phyloP scores from a whole-genome alignment of 2,113 vertebrate species.

The Saguinus midas region DNA sequence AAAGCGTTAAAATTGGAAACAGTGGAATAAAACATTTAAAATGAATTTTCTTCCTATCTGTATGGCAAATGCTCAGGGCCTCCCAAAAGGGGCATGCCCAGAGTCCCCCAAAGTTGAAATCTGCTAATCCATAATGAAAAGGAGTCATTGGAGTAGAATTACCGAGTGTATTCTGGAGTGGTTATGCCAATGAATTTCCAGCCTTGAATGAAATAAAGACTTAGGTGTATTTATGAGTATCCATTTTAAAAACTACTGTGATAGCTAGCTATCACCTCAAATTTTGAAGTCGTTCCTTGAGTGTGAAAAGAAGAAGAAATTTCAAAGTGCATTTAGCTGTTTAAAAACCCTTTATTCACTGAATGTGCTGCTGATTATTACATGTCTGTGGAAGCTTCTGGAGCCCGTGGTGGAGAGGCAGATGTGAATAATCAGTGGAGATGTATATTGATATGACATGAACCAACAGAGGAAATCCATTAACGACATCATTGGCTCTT shows the following conservation, averaged over 20 bases:
- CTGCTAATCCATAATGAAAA: background rate
- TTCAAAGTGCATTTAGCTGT: slow-evolving; percentile 33
- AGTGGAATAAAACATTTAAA: background rate
- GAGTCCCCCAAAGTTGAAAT: background rate
- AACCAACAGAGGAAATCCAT: slow-evolving; percentile 72
- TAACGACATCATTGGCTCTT: slow-evolving; percentile 71
- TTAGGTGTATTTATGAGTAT: background rate
- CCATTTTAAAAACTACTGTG: background rate
- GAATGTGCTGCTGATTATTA: background rate
- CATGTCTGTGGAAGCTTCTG: slow-evolving; percentile 17
- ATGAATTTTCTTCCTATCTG: background rate
- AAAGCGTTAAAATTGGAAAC: background rate
- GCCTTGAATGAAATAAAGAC: slow-evolving; percentile 55
- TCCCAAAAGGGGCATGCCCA: background rate
- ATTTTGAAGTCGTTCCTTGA: slow-evolving; percentile 35
- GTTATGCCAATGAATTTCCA: background rate
- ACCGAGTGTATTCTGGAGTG: background rate
- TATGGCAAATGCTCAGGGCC: background rate
- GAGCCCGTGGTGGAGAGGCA: background rate
- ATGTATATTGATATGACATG: slow-evolving; percentile 56
- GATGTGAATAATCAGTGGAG: slow-evolving; percentile 56
- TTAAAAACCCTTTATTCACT: slow-evolving; percentile 8
- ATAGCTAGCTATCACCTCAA: background rate
- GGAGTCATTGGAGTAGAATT: background rate
- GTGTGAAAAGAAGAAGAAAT: background rate